Base-by-base conservation (phyloP, 2,888 invertebrate genomes). In the Amblyjoppa fuscipennis region DNA sequence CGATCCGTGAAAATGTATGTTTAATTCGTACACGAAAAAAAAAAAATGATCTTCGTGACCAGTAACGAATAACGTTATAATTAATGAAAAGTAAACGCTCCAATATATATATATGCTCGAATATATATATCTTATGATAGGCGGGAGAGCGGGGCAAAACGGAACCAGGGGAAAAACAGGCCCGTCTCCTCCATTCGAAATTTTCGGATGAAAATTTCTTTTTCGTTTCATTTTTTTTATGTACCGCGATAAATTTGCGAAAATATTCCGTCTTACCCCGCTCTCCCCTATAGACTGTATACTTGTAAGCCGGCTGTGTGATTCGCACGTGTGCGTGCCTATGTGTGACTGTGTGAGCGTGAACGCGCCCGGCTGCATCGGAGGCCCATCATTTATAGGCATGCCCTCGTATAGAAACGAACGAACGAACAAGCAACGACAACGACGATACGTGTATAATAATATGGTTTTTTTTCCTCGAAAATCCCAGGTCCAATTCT, bases 401-500 rank as follows among this genome's bases (percentile, higher is more conserved):
- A 68, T 53, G n/a, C 28, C 66, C 25, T 77, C 53, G 28, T 56
- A 38, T 68, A 68, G 20, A 20, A n/a, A 11, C 20, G 51, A 77
- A 64, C 34, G 59, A 11, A 59, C 34, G 34, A 56, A 25, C n/a
- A 28, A 28, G 28, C 11, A 16, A 6, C 6, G 16, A 41, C 2
- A 28, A 68, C 41, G 38, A 20, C 13, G 38, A 53, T 20, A 66
- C 51, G 28, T 20, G 2, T 31, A 20, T 20, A 20, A 25, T 41
- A 20, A 38, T n/a, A 45, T 75, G 59, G 41, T 31, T 34, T 66
- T 56, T 28, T 31, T 61, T 51, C 45, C 73, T 61, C 25, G 0
- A 45, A 64, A 80, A 87, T 91, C 92, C 84, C 88, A 94, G 94
- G 94, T 90, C 92, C 94, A 91, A 93, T 94, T 90, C 95, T 95